Base-by-base conservation (phyloP, 2,797 vertebrate species). In the Myotis pilosus region DNA sequence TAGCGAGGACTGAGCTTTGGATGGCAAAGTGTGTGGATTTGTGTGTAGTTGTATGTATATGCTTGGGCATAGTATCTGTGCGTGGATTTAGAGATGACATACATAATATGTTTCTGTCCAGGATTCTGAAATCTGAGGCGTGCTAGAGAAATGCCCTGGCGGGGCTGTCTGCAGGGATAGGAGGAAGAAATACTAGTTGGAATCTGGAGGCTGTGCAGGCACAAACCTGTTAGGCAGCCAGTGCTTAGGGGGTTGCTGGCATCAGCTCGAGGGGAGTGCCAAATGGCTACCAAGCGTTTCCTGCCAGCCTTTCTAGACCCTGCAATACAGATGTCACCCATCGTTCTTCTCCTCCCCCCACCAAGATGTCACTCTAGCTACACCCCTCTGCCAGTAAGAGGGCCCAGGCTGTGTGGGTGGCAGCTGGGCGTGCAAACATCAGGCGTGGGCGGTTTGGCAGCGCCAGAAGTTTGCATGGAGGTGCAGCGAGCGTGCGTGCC, bases 401-500 rank as follows among this genome's bases (percentile, higher is more conserved):
- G 20, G 8, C 94, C 88, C 71, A 16, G 95, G 94, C 78, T 33
- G 92, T 79, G 94, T 89, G 92, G 96, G 94, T 94, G 96, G 95
- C 86, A 28, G 95, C 86, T 36, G 93, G 86, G 92, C 20, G n/a
- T 66, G 92, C 94, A 96, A 72, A 94, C 96, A 79, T n/a, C 92
- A 74, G 91, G 94, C 89, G 95, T 96, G 95, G 97, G 97, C 64
- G 94, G 92, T 8, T 82, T 95, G 96, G 89, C 90, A 92, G 95
- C 92, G 51, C 95, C 94, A 92, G 96, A 97, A 98, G 96, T 94
- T 95, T 95, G 96, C 95, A 87, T 66, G 95, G 95, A 95, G 96
- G 96, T 94, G 94, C 94, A 57, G 85, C 0, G 20, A 91, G 94
- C 68, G n/a, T 96, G 96, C 71, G 38, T 95, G 96, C 92, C 94